A percentile compares a stretch with the other conserved stretches of the same genome.
These are phyloP conservation scores for Poecilia picta DNA, from an alignment of 2,797 vertebrate genomes.

Conservation along the genomic window DNA sequence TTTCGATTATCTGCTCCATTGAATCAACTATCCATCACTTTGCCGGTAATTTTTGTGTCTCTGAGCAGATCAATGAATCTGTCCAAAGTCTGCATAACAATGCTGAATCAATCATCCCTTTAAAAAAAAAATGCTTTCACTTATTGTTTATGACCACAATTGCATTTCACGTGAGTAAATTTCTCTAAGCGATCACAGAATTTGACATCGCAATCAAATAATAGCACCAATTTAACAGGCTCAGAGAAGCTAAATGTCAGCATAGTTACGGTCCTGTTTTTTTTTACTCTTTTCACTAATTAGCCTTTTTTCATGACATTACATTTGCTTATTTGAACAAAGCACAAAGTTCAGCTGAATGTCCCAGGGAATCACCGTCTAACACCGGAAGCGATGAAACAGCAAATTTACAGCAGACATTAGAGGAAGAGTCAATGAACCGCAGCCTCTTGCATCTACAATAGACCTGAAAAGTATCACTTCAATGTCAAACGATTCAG, in stretches of 20 bases:
- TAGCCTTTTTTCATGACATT: not conserved
- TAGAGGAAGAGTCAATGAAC: not conserved
- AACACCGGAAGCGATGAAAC: not conserved
- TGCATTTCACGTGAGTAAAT: not conserved
- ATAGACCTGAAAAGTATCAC: not conserved
- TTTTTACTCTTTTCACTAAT: not conserved
- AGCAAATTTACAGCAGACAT: not conserved
- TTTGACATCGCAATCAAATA: not conserved
- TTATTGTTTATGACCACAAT: not conserved
- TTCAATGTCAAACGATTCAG: constrained; percentile 2
- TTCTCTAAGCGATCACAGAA: not conserved
- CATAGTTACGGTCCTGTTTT: not conserved
- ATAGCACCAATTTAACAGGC: not conserved
- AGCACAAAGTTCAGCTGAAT: constrained; percentile 2
- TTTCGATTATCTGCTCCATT: not conserved
- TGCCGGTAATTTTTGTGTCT: constrained; percentile 29
- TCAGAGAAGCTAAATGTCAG: not conserved
- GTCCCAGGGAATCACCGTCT: not conserved
- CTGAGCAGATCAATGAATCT: constrained; percentile 40
- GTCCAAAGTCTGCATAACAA: constrained; percentile 9
- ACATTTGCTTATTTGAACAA: not conserved
- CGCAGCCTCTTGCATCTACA: not conserved
- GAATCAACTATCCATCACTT: constrained; percentile 34
- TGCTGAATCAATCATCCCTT: not conserved
- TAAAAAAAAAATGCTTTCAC: not conserved